These are phyloP conservation scores for Diadema setosum DNA, from an alignment of 35 echinoderm and acorn worm species.

Conservation along the genomic window DNA sequence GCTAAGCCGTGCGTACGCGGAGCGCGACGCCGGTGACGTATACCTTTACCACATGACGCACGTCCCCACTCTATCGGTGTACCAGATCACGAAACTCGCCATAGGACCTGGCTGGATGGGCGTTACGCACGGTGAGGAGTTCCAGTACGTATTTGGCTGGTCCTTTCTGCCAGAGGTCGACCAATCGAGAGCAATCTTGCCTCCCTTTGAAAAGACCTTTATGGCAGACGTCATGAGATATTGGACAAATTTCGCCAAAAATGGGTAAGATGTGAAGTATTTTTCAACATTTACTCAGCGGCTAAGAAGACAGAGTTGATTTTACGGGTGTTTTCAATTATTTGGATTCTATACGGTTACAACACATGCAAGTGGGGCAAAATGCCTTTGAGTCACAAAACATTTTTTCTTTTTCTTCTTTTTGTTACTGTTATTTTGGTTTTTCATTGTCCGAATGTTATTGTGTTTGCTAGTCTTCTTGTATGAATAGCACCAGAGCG, in stretches of 20 bases:
- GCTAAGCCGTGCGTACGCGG: neutral
- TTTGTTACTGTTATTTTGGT: too few species aligned
- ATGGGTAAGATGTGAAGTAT: neutral
- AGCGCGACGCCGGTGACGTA: neutral
- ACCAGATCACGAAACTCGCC: neutral
- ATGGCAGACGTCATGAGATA: conserved; percentile 24
- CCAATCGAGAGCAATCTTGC: neutral
- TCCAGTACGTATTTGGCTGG: conserved; percentile 67
- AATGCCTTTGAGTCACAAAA: too few species aligned
- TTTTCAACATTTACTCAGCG: neutral
- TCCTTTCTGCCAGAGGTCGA: neutral
- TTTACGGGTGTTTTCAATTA: too few species aligned
- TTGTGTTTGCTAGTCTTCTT: too few species aligned
- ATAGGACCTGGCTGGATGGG: conserved; percentile 59
- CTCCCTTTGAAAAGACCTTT: neutral
- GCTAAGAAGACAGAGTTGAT: too few species aligned
- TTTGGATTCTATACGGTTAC: too few species aligned
- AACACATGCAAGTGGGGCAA: too few species aligned
- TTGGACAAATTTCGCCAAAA: conserved; percentile 48
- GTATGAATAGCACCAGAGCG: too few species aligned
- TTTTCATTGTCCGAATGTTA: too few species aligned
- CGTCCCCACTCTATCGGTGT: conserved; percentile 19
- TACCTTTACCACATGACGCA: conserved; percentile 71
- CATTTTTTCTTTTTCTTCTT: too few species aligned
- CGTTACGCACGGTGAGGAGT: conserved; percentile 64